Evolutionary conservation across 2,113 vertebrate species (phyloP).

Genomic region (Odocoileus hemionus): DNA sequence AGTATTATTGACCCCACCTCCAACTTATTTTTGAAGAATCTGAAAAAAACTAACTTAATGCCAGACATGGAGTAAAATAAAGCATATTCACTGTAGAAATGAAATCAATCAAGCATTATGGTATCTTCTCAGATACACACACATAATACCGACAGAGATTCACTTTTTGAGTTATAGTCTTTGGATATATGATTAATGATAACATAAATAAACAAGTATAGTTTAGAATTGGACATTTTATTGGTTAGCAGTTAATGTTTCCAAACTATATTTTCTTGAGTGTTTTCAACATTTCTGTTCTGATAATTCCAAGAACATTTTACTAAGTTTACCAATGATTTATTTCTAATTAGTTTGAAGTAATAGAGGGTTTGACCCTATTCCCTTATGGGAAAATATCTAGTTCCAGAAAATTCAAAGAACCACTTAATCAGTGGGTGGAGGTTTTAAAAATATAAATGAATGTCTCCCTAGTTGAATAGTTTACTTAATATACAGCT

Average conservation of each 20-base stretch:
- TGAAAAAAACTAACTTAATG: background rate
- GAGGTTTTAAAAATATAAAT: background rate
- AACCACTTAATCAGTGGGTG: background rate
- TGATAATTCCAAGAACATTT: constrained; percentile 50
- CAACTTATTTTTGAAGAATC: background rate
- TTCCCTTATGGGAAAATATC: background rate
- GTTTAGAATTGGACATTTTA: background rate
- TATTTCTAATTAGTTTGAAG: constrained; percentile 35
- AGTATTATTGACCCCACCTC: background rate
- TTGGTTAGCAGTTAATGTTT: constrained; percentile 35
- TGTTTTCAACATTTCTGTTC: constrained; percentile 1
- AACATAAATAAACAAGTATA: constrained; percentile 17
- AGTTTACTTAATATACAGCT: background rate
- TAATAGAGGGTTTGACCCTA: background rate
- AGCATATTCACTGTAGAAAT: background rate
- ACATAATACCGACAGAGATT: background rate
- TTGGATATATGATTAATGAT: background rate
- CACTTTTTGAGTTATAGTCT: background rate
- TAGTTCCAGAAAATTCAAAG: background rate
- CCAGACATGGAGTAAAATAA: background rate
- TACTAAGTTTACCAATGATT: constrained; percentile 43
- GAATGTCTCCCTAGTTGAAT: background rate
- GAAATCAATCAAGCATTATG: background rate
- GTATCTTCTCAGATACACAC: background rate
- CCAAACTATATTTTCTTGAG: constrained; percentile 25